Base-by-base conservation (phyloP, 2,113 vertebrate genomes). In the Myiozetetes cayanensis region DNA sequence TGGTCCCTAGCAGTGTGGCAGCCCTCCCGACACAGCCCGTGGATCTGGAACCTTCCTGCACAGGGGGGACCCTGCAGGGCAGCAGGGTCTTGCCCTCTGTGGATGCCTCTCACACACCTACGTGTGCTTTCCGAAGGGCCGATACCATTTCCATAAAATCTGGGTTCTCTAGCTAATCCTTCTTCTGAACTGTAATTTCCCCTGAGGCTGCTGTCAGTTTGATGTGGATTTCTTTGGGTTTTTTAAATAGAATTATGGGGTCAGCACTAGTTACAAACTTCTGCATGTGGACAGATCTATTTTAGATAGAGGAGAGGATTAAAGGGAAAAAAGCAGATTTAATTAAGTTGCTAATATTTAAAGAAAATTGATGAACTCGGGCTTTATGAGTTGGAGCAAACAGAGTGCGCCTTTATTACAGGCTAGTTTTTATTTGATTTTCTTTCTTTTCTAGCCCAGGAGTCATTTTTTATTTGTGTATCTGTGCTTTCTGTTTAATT, bases 311-410 rank as follows among this genome's bases (percentile, higher is more conserved):
- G 77, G 58, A 97, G 95, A 92, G 97, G 97, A 98, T 98, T 98
- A 98, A 97, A 97, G 93, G 85, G 81, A 96, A 95, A 97, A 97
- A 97, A 96, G 95, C 96, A 97, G 97, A 97, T 98, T 98, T 98
- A 98, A 98, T 98, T 98, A 98, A 98, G 98, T 98, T 98, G 98
- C 97, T 98, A 98, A 98, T 98, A 98, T 98, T 98, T 98, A 98
- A 98, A 97, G 98, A 97, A 98, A 98, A 98, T 98, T 98, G 97
- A 98, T 98, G 98, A 98, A 98, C 97, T 98, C 27, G 2, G 92
- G 94, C 96, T 97, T 98, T 97, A 97, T 89, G 94, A 97, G 97
- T 91, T 95, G 92, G 95, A 95, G 89, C 93, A 76, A 94, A 93
- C 91, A 50, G 84, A 90, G 93, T 92, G 87, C 14, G 91, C 96